Conservation (phyloP, 1,140 invertebrate species). For the Antheraea pernyi region DNA sequence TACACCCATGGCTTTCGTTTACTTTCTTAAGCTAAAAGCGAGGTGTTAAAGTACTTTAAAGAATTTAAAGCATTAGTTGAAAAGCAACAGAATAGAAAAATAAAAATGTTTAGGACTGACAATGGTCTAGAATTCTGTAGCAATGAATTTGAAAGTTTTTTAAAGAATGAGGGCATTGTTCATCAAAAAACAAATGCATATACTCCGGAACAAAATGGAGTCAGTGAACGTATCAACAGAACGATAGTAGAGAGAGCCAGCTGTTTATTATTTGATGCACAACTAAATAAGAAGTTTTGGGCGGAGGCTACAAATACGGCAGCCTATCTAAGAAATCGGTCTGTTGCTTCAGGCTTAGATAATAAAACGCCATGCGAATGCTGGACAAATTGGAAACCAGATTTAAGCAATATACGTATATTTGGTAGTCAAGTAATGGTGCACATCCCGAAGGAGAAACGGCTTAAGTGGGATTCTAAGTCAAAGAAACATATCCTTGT, state of each 20-base stretch:
- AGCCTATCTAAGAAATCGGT: slow-evolving; percentile 15
- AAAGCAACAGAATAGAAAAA: slow-evolving; percentile 25
- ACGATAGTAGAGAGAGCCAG: slow-evolving; percentile 14
- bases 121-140: no score
- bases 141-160: no score
- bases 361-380: slow-evolving; percentile 11
- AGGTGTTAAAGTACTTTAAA: no score
- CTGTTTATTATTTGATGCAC: slow-evolving; percentile 9
- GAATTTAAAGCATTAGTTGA: no score
- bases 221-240: no score
- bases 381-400: slow-evolving; percentile 13
- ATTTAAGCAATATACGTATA: slow-evolving; percentile 7
- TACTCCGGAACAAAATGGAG: no score
- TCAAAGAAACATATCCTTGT: background rate
- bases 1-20: no score
- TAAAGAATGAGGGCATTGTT: no score
- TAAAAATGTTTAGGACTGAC: no score
- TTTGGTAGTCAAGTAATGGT: slow-evolving; percentile 19
- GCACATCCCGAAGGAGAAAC: slow-evolving; percentile 16
- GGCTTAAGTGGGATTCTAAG: slow-evolving; percentile 14
- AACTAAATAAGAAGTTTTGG: slow-evolving; percentile 4
- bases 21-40: no score
- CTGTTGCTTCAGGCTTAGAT: background rate
- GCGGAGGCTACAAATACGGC: slow-evolving; percentile 14
- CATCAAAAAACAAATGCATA: no score